These are phyloP conservation scores for Jaculus jaculus DNA, from an alignment of 2,113 vertebrate genomes.

Conservation along the genomic window DNA sequence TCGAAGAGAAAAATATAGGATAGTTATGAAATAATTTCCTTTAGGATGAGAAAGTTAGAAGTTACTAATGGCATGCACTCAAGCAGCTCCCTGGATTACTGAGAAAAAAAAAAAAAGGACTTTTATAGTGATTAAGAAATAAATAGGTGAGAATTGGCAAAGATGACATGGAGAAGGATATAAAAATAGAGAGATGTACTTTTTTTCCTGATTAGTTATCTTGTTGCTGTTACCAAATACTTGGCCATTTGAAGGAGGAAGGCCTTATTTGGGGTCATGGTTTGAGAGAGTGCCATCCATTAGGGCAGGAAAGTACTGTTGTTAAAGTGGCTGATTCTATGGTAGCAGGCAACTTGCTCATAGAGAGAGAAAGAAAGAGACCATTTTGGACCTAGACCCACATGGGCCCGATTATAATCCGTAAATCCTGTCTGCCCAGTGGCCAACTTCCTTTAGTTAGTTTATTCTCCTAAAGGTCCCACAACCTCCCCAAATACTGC, in stretches of 20 bases:
- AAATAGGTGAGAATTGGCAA: no score
- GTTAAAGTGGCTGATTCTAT: neutral
- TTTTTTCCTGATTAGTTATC: neutral
- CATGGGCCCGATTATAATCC: neutral
- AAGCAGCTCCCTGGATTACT: neutral
- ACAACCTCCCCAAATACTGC: neutral
- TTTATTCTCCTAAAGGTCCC: neutral
- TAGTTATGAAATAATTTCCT: neutral
- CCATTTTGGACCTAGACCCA: neutral
- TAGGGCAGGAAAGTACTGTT: neutral
- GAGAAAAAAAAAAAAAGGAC: neutral
- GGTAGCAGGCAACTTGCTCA: no score
- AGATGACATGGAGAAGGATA: neutral
- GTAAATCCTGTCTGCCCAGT: no score
- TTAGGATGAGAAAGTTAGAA: neutral
- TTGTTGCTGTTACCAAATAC: neutral
- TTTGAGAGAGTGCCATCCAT: neutral
- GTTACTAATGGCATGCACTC: neutral
- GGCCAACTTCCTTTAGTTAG: neutral
- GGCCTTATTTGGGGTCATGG: neutral
- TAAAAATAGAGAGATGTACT: neutral
- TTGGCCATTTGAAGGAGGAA: neutral
- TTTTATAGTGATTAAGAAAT: neutral
- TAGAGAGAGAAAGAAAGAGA: neutral
- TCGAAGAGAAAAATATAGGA: neutral